Base-by-base conservation (phyloP, 1,140 invertebrate genomes). In the Drosophila oshimai region DNA sequence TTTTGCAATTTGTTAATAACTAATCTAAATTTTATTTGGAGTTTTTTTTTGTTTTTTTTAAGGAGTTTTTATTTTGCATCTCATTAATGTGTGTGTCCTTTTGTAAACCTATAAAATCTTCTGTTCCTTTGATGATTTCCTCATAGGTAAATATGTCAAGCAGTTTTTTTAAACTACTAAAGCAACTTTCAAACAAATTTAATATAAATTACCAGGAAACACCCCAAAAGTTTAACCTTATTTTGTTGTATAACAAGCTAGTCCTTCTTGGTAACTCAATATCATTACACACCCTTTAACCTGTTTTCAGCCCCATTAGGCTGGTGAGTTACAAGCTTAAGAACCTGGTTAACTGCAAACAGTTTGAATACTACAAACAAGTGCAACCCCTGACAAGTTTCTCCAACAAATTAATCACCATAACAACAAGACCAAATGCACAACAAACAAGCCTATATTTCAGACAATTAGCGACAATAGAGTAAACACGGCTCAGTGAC, bases 381-480 rank as follows among this genome's bases (percentile, higher is more conserved):
- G 62, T 64, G 68, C 54, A 26, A 71, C 57, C 41, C 41, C 60
- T 49, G 33, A 54, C 50, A 78, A 74, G 69, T 72, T 71, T 33
- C 57, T 46, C 58, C 36, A 74, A 29, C 49, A 51, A 83, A 77
- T 74, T 55, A 65, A 58, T 74, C 64, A 67, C 65, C 71, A 86
- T 86, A 79, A 78, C 79, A 75, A 86, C 80, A 41, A 20, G 28
- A 13, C 7, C 34, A 51, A 61, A 53, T 51, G 17, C 18, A 55
- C 51, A 74, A 74, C 60, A 71, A 55, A 64, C 42, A 50, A 28
- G 65, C 13, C 57, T 42, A 87, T 77, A 81, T 74, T 77, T 81
- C 68, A 71, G 79, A 58, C 81, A 86, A 86, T 86, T 87, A 87
- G 81, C 81, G 64, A 80, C 81, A 87, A 65, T 47, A 67, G 72